Conservation (phyloP, 2,113 vertebrate species). For the Gobiocypris rarus region DNA sequence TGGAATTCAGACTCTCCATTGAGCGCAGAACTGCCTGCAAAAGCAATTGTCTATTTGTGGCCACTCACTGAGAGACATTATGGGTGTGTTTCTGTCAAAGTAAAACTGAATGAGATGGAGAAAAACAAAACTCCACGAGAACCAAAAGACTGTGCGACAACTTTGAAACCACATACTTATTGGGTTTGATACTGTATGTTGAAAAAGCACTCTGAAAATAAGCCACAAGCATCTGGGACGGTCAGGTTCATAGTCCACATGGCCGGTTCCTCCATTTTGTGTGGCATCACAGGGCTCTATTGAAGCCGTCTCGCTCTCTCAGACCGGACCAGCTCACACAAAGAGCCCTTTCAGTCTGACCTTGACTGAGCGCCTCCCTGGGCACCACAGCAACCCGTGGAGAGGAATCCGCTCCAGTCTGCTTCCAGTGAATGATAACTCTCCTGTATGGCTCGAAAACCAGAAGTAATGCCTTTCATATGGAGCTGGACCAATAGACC, state of each 20-base stretch:
- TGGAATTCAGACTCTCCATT: slow-evolving; percentile 74
- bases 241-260: not conserved
- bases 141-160: slow-evolving; percentile 25
- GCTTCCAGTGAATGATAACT: slow-evolving; percentile 64
- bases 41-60: slow-evolving; percentile 65
- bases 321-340: slow-evolving; percentile 69
- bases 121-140: slow-evolving; percentile 46
- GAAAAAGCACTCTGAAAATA: not conserved
- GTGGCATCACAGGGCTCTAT: slow-evolving; percentile 63
- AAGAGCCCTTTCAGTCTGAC: slow-evolving; percentile 78
- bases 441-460: slow-evolving; percentile 59
- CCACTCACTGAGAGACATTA: slow-evolving; percentile 68
- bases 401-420: slow-evolving; percentile 70
- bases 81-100: slow-evolving; percentile 66
- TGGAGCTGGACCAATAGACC: slow-evolving; percentile 25
- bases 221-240: not conserved
- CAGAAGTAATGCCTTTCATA: slow-evolving; percentile 42
- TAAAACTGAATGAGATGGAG: slow-evolving; percentile 56
- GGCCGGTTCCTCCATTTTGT: slow-evolving; percentile 56
- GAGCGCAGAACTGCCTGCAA: slow-evolving; percentile 65
- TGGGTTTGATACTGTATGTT: not conserved
- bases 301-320: slow-evolving; percentile 55
- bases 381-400: slow-evolving; percentile 75
- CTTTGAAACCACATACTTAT: not conserved
- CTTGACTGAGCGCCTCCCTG: slow-evolving; percentile 75